A percentile compares a stretch with the other conserved stretches of the same genome.
phyloP scores from a whole-genome alignment of 2,113 vertebrate species.

The Ciconia stormi region DNA sequence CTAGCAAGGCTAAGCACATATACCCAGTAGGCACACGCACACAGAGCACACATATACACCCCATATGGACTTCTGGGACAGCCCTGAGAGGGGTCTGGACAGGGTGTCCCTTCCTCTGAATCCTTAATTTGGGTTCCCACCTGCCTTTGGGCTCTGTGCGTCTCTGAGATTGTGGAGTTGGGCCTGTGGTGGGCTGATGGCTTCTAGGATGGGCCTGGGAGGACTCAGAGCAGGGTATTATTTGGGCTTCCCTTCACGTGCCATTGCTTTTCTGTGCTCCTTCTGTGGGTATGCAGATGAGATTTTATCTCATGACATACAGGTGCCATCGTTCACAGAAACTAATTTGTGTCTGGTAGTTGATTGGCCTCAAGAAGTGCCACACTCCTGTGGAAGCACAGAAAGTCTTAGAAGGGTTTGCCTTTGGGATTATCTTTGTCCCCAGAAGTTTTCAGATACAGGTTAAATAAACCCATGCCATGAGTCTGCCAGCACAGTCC shows the following conservation, averaged over 20 bases:
- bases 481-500: background rate
- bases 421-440: background rate
- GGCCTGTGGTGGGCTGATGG: rapidly evolving
- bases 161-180: background rate
- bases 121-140: background rate
- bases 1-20: background rate
- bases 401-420: background rate
- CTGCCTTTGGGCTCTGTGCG: background rate
- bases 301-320: background rate
- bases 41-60: background rate
- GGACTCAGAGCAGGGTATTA: background rate
- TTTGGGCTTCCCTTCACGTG: background rate
- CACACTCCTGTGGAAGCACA: background rate
- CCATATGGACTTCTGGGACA: background rate
- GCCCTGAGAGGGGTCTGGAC: background rate
- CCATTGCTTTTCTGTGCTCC: background rate
- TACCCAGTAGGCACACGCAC: background rate
- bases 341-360: background rate
- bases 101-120: background rate
- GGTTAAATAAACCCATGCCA: background rate
- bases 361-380: background rate
- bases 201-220: background rate
- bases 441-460: background rate
- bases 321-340: background rate
- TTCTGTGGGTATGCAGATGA: background rate